Base-by-base conservation (phyloP, 2,888 invertebrate species). In the Papilio gigon region DNA sequence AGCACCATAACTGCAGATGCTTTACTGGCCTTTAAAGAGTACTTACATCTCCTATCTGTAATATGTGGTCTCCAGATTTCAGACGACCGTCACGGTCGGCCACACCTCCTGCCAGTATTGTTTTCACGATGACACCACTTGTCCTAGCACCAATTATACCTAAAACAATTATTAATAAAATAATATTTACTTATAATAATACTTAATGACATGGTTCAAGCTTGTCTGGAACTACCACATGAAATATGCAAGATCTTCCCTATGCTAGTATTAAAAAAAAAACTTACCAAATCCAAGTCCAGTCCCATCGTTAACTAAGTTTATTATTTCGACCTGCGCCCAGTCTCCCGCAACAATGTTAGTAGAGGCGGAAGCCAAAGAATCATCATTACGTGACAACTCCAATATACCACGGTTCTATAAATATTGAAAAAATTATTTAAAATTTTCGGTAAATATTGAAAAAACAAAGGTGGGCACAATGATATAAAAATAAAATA, bases 61-160 rank as follows among this genome's bases (percentile, higher is more conserved):
- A 92, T 80, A 99, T 98, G 89, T 99, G 99, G 90, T 99, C 99
- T 6, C 99, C 99, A 81, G 98, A 98, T 81, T 97, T 97, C 62
- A 99, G 93, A 62, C 98, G 94, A n/a, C 98, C 98, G 92, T 99
- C 99, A 77, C 98, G 94, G 89, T 99, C 99, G 9, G 99, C 99
- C 3, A 99, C 98, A 65, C 99, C 99, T 6, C 98, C 99, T 0
- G 98, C 98, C 70, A 99, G 92, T 76, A 99, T 99, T 17, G 99
- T 99, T 89, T 99, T 99, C 14, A 99, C 99, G 73, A 99, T 99
- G n/a, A 99, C 99, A 6, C 99, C 99, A 75, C 99, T 98, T 75
- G 98, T 98, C 77, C 98, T 95, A 61, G 97, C 97, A 27, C 99
- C 99, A 81, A 99, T 98, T 80, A 99, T 99, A 71, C 98, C 92